These are phyloP conservation scores for Scaeva pyrastri DNA, from an alignment of 2,888 invertebrate genomes.

Conservation along the genomic window DNA sequence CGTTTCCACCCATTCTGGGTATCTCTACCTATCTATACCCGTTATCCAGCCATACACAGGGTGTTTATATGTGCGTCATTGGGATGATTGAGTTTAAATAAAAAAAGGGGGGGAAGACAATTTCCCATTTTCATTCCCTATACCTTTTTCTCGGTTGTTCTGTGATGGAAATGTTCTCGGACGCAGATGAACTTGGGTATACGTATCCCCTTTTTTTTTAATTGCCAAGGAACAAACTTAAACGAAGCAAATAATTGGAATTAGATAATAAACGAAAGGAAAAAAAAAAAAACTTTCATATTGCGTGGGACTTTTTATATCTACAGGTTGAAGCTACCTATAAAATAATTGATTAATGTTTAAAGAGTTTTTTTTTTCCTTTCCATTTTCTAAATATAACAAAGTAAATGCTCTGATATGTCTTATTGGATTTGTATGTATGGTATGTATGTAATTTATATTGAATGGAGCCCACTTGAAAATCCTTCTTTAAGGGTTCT, in stretches of 20 bases:
- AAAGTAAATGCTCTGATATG: background rate
- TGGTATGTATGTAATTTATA: too few relatives aligned
- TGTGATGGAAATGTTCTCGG: background rate
- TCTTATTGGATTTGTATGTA: background rate
- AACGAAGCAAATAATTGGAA: too few relatives aligned
- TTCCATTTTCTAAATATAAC: background rate
- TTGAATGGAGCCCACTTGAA: background rate
- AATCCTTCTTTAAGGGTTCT: background rate
- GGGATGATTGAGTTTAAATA: background rate
- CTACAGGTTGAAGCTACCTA: background rate
- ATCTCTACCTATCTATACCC: background rate
- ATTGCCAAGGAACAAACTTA: background rate
- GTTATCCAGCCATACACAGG: too few relatives aligned
- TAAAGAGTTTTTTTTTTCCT: background rate
- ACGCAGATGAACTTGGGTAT: background rate
- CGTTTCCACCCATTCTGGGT: constrained; percentile 33
- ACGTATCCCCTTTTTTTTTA: background rate
- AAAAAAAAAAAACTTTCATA: background rate
- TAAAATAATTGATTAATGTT: background rate
- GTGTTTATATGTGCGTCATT: constrained; percentile 8
- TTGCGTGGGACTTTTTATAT: background rate
- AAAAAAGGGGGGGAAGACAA: too few relatives aligned
- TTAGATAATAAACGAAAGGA: too few relatives aligned
- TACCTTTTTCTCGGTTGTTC: background rate
- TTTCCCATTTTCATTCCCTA: background rate